Evolutionary conservation across 1,140 invertebrate species (phyloP).

Genomic region (Pararge aegeria): DNA sequence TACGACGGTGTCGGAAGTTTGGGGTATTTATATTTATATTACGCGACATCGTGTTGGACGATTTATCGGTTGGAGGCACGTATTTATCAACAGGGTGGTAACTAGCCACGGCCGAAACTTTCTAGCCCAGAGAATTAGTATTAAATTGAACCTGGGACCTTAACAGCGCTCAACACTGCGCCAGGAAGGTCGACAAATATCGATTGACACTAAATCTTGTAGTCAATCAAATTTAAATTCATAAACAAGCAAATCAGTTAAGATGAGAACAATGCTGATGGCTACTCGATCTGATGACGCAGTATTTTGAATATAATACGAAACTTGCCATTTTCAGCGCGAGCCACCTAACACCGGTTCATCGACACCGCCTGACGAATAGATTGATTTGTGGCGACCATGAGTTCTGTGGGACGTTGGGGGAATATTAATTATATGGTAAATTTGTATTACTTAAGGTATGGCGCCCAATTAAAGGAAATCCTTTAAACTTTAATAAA

Average conservation of each 20-base stretch:
- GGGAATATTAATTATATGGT: slow-evolving; percentile 17
- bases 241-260: slow-evolving; percentile 27
- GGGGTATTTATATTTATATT: too few species aligned
- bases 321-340: slow-evolving; percentile 32
- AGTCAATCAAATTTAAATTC: slow-evolving; percentile 16
- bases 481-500: too few species aligned
- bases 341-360: slow-evolving; percentile 30
- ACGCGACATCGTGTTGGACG: too few species aligned
- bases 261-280: slow-evolving; percentile 26
- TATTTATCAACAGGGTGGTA: too few species aligned
- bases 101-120: too few species aligned
- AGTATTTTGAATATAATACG: slow-evolving; percentile 30
- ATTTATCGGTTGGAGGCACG: too few species aligned
- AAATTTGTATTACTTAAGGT: too few species aligned
- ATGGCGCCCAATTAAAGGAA: too few species aligned
- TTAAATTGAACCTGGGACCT: too few species aligned
- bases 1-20: too few species aligned
- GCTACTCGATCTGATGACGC: slow-evolving; percentile 27
- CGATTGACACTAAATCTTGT: slow-evolving; percentile 1
- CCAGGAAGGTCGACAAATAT: background rate
- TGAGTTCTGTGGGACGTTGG: slow-evolving; percentile 13
- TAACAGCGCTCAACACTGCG: too few species aligned
- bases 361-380: slow-evolving; percentile 31
- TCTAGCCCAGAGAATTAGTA: too few species aligned
- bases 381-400: slow-evolving; percentile 22